phyloP scores from a whole-genome alignment of 2,797 vertebrate genomes.

The Poecilia picta region DNA sequence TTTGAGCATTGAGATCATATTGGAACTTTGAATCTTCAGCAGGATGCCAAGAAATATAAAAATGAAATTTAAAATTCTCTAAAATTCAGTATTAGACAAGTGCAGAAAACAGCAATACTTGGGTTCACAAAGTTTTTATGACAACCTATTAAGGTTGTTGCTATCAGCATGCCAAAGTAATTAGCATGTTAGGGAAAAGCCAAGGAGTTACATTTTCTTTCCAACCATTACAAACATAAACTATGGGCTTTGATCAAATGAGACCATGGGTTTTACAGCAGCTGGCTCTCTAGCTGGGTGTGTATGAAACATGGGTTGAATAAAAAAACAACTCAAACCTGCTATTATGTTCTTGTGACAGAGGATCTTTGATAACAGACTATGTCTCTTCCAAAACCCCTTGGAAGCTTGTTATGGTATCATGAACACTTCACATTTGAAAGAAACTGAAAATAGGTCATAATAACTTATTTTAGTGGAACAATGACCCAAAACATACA shows the following conservation, averaged over 20 bases:
- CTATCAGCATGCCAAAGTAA: background rate
- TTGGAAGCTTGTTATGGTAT: background rate
- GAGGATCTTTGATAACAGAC: no score
- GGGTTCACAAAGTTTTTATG: background rate
- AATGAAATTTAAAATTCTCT: background rate
- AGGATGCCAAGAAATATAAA: background rate
- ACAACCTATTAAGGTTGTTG: background rate
- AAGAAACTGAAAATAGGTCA: background rate
- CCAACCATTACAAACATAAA: background rate
- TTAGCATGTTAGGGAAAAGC: background rate
- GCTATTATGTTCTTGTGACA: no score
- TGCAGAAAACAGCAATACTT: background rate
- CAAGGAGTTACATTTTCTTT: background rate
- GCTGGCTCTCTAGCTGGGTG: no score
- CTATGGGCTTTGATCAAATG: background rate
- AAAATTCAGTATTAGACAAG: background rate
- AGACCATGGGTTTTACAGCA: no score
- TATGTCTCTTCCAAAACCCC: no score
- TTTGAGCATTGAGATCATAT: no score
- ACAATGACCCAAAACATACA: background rate
- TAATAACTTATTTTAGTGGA: background rate
- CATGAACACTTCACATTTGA: background rate
- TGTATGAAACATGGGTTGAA: no score
- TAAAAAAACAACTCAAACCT: no score
- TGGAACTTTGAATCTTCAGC: background rate